Evolutionary conservation across 2,797 vertebrate genomes (phyloP).

Genomic region (Leptatherina wallacei): DNA sequence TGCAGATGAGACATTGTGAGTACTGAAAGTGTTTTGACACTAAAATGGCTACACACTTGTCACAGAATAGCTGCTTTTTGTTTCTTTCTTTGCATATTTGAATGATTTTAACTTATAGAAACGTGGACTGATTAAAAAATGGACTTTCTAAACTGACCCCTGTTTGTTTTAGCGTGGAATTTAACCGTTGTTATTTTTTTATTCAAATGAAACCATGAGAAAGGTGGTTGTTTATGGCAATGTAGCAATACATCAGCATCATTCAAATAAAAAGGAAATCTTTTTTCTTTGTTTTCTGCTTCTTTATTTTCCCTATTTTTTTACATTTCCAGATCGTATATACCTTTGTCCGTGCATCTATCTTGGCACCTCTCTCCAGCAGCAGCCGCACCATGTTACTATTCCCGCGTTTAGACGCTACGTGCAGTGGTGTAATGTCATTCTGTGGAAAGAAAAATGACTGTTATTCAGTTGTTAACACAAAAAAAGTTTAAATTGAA

Average conservation of each 20-base stretch:
- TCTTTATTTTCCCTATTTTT: too few species aligned
- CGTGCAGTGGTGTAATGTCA: constrained; percentile 96
- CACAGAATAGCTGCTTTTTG: background rate
- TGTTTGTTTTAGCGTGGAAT: background rate
- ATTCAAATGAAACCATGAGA: background rate
- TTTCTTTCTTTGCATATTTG: background rate
- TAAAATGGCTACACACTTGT: background rate
- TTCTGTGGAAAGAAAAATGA: constrained; percentile 81
- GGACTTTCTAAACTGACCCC: background rate
- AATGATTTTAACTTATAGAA: background rate
- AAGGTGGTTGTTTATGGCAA: background rate
- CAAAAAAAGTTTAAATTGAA: background rate
- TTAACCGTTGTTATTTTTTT: background rate
- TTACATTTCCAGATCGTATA: constrained; percentile 9
- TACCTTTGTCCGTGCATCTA: constrained; percentile 97
- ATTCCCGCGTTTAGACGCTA: constrained; percentile 96
- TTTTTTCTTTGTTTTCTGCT: too few species aligned
- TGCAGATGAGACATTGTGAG: background rate
- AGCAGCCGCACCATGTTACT: constrained; percentile 96
- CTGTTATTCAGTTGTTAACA: background rate
- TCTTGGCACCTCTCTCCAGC: constrained; percentile 93
- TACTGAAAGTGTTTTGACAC: background rate
- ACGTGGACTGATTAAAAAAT: background rate
- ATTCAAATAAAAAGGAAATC: background rate
- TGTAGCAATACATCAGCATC: background rate